A percentile compares a stretch with the other conserved stretches of the same genome.
Evolutionary conservation across 2,888 invertebrate species (phyloP).

Genomic region (Synanthedon andrenaeformis): DNA sequence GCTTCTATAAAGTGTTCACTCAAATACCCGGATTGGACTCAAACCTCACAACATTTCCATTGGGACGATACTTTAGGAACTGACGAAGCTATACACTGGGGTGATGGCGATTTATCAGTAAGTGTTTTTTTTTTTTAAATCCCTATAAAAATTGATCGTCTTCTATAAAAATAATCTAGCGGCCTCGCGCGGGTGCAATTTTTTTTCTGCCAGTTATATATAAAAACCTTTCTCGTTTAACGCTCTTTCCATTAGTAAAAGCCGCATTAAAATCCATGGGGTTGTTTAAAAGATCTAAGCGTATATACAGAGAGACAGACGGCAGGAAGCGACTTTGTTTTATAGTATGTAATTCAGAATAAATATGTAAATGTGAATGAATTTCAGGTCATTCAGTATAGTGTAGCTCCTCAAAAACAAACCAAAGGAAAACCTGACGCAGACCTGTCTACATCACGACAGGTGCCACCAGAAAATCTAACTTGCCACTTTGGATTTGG

Average conservation of each 20-base stretch:
- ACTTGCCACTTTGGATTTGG: constrained; percentile 63
- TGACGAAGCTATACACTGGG: constrained; percentile 50
- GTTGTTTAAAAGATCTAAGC: no score
- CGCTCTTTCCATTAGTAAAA: no score
- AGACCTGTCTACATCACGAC: constrained; percentile 25
- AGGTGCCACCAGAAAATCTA: constrained; percentile 50
- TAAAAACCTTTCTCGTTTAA: no score
- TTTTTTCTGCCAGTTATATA: no score
- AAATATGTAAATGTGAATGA: not conserved
- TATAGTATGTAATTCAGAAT: no score
- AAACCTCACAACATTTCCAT: constrained; percentile 62
- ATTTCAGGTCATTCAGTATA: constrained; percentile 42
- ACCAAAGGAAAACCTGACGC: constrained; percentile 35
- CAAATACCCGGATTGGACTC: constrained; percentile 63
- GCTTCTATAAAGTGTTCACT: constrained; percentile 62
- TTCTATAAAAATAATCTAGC: no score
- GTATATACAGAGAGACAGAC: no score
- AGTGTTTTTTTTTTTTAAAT: constrained; percentile 8
- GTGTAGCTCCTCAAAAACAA: constrained; percentile 24
- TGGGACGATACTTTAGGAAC: constrained; percentile 66
- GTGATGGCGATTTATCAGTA: constrained; percentile 54
- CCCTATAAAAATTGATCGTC: no score
- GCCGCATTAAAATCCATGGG: no score
- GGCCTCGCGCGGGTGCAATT: no score
- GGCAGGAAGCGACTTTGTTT: no score